A percentile compares a stretch with the other conserved stretches of the same genome.
Conservation (phyloP, 2,797 vertebrate genomes). For the Pipistrellus pipistrellus region DNA sequence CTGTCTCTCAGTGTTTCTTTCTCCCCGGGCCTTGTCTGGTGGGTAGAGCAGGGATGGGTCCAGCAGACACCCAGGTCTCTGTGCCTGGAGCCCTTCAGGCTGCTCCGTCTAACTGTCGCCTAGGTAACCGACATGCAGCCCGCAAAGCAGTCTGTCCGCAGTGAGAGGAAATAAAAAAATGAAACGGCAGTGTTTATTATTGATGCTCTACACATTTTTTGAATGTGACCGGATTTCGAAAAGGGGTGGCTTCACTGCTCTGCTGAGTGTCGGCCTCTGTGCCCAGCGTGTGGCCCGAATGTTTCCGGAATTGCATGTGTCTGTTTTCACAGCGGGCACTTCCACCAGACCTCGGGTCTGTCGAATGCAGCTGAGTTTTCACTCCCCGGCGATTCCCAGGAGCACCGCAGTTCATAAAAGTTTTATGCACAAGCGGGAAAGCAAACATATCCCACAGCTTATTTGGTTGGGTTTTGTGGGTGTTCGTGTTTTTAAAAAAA, state of each 20-base stretch:
- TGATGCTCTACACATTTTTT: conserved; percentile 44
- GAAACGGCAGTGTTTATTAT: conserved; percentile 60
- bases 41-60: neutral
- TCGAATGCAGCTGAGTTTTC: neutral
- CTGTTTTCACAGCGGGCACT: neutral
- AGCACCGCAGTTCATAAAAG: neutral
- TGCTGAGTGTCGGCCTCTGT: conserved; percentile 59
- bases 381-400: conserved; percentile 16
- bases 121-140: conserved; percentile 51
- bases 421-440: conserved; percentile 34
- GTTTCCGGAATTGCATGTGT: neutral
- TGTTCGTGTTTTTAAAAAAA: conserved; percentile 17
- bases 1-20: neutral
- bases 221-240: conserved; percentile 39
- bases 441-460: neutral
- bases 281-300: conserved; percentile 1
- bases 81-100: neutral
- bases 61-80: neutral
- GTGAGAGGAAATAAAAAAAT: conserved; percentile 68
- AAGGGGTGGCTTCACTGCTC: conserved; percentile 71
- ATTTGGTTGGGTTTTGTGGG: conserved; percentile 41
- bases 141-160: conserved; percentile 59
- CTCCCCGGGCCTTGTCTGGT: neutral
- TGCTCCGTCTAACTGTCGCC: conserved; percentile 53
- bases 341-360: neutral